Conservation (phyloP, 2,113 vertebrate genomes). For the Apaloderma vittatum region DNA sequence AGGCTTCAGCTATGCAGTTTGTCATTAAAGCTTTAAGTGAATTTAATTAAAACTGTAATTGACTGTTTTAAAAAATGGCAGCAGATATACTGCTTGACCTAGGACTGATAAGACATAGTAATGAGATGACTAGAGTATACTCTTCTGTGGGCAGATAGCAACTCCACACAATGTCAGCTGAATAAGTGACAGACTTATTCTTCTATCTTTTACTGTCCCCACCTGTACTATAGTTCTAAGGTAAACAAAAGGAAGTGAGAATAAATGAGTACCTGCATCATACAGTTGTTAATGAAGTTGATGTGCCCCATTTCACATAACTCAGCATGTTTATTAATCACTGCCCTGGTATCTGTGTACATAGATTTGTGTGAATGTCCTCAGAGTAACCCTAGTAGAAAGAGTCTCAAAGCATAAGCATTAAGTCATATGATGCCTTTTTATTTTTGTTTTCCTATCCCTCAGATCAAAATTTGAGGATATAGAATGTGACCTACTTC, state of each 20-base stretch:
- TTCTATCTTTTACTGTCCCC: neutral
- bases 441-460: slow-evolving; percentile 31
- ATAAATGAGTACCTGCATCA: neutral
- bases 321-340: neutral
- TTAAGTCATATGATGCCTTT: neutral
- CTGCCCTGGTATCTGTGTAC: neutral
- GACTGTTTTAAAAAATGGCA: neutral
- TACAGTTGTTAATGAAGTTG: neutral
- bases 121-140: neutral
- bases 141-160: neutral
- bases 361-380: neutral
- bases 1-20: neutral
- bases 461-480: slow-evolving; percentile 23
- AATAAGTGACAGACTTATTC: neutral
- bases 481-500: slow-evolving; percentile 53
- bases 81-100: neutral
- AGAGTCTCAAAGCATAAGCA: neutral
- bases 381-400: slow-evolving; percentile 6
- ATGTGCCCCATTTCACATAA: neutral
- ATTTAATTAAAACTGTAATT: slow-evolving; percentile 34
- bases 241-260: neutral
- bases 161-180: neutral
- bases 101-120: neutral
- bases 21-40: slow-evolving; percentile 9
- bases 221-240: neutral